A percentile compares a stretch with the other conserved stretches of the same genome.
phyloP scores from a whole-genome alignment of 2,888 invertebrate species.

The Mactromeris polynyma region DNA sequence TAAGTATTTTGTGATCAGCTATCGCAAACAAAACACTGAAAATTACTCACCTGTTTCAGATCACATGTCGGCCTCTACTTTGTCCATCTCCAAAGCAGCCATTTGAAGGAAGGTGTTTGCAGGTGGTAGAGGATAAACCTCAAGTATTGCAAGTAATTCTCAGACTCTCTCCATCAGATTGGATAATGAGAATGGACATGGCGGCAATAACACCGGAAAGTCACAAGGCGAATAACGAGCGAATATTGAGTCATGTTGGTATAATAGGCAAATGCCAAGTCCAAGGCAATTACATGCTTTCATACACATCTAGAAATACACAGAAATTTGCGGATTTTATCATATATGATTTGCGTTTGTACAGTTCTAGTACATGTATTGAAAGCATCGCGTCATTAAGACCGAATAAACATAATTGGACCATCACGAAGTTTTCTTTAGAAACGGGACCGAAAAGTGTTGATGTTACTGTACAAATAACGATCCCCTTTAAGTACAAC shows the following conservation, averaged over 20 bases:
- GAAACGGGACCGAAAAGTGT: background rate
- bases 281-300: background rate
- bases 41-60: background rate
- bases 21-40: too few species aligned
- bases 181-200: background rate
- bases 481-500: background rate
- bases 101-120: background rate
- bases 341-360: background rate
- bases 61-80: background rate
- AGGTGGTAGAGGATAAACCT: background rate
- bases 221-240: background rate
- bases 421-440: background rate
- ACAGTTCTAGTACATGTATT: background rate
- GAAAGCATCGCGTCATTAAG: background rate
- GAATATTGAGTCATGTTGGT: background rate
- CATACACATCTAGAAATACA: background rate
- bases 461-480: background rate
- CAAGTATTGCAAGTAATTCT: background rate
- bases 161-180: background rate
- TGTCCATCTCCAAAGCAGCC: background rate
- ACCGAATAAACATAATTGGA: background rate
- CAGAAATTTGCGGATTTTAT: background rate
- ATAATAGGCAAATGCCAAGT: background rate
- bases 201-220: background rate
- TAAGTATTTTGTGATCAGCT: too few species aligned